Conservation (phyloP, 2,888 invertebrate genomes). For the Phragmatobia fuliginosa region DNA sequence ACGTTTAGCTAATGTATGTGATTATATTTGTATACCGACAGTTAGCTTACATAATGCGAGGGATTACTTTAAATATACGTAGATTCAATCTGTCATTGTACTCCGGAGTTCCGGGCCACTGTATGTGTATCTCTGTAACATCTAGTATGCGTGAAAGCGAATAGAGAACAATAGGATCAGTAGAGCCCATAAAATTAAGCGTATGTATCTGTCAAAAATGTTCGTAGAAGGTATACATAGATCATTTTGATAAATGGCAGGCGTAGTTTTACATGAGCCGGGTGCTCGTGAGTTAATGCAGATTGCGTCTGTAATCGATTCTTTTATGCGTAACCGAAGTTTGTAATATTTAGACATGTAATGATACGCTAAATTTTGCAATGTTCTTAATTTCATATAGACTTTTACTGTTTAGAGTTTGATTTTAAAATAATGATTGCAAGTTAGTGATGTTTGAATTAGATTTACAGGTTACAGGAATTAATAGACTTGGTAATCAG, state of each 20-base stretch:
- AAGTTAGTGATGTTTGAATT: too few relatives aligned
- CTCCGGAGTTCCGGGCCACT: slow-evolving; percentile 37
- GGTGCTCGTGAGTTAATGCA: neutral
- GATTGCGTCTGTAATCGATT: slow-evolving; percentile 2
- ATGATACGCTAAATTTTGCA: neutral
- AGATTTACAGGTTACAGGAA: too few relatives aligned
- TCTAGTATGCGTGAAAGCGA: slow-evolving; percentile 56
- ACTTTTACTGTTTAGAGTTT: neutral
- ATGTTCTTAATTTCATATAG: neutral
- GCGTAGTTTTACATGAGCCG: slow-evolving; percentile 18
- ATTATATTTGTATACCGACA: slow-evolving; percentile 13
- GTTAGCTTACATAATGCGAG: slow-evolving; percentile 29
- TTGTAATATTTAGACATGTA: neutral
- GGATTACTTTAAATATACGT: slow-evolving; percentile 24
- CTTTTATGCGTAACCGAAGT: neutral
- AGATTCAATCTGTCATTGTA: slow-evolving; percentile 53
- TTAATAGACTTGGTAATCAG: too few relatives aligned
- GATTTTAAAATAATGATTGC: neutral
- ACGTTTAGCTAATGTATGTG: neutral
- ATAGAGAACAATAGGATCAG: slow-evolving; percentile 53
- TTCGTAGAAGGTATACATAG: slow-evolving; percentile 27
- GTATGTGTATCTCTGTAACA: slow-evolving; percentile 44
- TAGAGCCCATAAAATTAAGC: slow-evolving; percentile 36
- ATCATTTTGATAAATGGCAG: slow-evolving; percentile 40
- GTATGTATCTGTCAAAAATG: slow-evolving; percentile 32